A percentile compares a stretch with the other conserved stretches of the same genome.
Evolutionary conservation across 2,797 vertebrate species (phyloP).

Genomic region (Crocodylus rhombifer): DNA sequence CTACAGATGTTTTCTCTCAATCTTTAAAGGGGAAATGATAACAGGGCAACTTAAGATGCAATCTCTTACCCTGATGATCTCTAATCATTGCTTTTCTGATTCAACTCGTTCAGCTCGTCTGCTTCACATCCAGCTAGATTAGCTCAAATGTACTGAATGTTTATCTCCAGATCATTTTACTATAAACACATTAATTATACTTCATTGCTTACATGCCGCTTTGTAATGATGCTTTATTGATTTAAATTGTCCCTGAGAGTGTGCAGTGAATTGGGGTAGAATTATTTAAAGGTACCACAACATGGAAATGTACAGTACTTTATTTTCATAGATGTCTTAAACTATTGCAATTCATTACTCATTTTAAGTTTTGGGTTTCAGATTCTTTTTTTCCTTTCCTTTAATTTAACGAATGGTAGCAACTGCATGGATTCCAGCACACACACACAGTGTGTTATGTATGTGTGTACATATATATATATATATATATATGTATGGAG

Average conservation of each 20-base stretch:
- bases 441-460: not conserved
- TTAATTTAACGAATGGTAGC: constrained; percentile 23
- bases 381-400: constrained; percentile 20
- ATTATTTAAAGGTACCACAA: constrained; percentile 61
- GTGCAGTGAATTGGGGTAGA: constrained; percentile 62
- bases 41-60: constrained; percentile 49
- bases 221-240: constrained; percentile 72
- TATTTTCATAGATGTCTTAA: constrained; percentile 15
- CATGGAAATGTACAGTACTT: not conserved
- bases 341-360: not conserved
- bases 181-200: constrained; percentile 69
- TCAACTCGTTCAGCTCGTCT: constrained; percentile 35
- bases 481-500: not conserved
- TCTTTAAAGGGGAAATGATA: constrained; percentile 30
- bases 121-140: constrained; percentile 38
- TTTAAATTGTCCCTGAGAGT: constrained; percentile 67
- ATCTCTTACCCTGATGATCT: constrained; percentile 49
- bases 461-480: too few species aligned
- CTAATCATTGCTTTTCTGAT: constrained; percentile 37
- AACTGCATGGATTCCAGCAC: constrained; percentile 24
- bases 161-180: constrained; percentile 74
- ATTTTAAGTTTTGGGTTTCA: not conserved
- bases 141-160: constrained; percentile 54
- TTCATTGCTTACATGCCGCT: constrained; percentile 55
- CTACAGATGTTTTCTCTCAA: constrained; percentile 44